Evolutionary conservation across 2,797 vertebrate genomes (phyloP).

Genomic region (Melanogrammus aeglefinus): DNA sequence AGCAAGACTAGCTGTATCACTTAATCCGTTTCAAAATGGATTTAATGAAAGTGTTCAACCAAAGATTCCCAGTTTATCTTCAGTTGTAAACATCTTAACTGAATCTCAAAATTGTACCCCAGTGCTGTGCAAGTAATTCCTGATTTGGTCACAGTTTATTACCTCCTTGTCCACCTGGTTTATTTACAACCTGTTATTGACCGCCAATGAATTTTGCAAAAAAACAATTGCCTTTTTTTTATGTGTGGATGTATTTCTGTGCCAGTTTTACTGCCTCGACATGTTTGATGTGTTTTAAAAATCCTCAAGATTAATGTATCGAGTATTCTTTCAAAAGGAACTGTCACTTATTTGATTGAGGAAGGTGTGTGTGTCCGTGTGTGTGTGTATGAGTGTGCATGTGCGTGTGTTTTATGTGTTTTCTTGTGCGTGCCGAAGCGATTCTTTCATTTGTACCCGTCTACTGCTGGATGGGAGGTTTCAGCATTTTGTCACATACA

Average conservation of each 20-base stretch:
- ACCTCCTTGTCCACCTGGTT: background rate
- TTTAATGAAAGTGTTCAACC: background rate
- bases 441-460: background rate
- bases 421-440: background rate
- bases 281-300: background rate
- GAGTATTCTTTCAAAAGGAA: background rate
- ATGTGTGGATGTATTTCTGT: background rate
- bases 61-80: background rate
- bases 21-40: background rate
- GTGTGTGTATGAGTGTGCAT: slow-evolving; percentile 9
- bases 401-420: slow-evolving; percentile 13
- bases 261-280: background rate
- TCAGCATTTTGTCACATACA: background rate
- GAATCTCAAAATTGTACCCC: background rate
- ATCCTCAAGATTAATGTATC: background rate
- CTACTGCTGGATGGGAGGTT: too few relatives aligned
- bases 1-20: background rate
- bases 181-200: background rate
- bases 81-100: background rate
- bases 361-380: slow-evolving; percentile 74
- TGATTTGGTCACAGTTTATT: background rate
- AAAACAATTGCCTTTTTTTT: background rate
- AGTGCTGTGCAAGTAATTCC: background rate
- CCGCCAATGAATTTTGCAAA: background rate
- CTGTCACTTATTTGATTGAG: slow-evolving; percentile 62